Evolutionary conservation across 2,797 vertebrate species (phyloP).

Genomic region (Calcarius lapponicus): DNA sequence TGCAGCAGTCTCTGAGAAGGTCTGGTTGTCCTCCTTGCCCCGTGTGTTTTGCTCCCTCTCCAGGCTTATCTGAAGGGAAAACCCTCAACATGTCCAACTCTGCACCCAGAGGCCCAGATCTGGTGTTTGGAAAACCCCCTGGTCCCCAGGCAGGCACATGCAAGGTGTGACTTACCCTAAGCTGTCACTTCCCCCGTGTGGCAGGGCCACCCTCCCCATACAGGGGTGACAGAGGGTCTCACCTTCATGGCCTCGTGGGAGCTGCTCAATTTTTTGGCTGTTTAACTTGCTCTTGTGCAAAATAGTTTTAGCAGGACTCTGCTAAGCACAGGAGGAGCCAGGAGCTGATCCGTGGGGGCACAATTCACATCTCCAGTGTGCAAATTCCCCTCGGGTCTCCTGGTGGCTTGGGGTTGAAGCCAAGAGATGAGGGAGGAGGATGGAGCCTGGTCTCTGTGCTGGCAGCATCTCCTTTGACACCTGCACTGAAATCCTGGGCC

Average conservation of each 20-base stretch:
- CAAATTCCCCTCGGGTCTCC: accelerated
- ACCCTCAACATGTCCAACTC: accelerated
- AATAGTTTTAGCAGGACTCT: neutral
- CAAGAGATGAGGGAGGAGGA: neutral
- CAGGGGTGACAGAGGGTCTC: neutral
- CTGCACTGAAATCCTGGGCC: neutral
- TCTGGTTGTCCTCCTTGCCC: neutral
- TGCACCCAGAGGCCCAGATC: neutral
- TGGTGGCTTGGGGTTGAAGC: neutral
- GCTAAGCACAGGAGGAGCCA: neutral
- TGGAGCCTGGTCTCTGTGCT: neutral
- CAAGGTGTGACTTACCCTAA: neutral
- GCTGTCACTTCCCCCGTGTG: accelerated
- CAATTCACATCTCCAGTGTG: no score
- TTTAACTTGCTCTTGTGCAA: neutral
- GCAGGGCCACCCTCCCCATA: neutral
- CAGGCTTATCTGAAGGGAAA: neutral
- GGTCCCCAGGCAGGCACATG: accelerated
- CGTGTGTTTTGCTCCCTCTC: neutral
- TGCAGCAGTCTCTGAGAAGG: neutral
- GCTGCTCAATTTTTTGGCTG: neutral
- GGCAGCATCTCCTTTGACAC: neutral
- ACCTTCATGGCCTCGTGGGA: accelerated
- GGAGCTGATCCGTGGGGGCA: neutral
- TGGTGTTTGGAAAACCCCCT: accelerated